Evolutionary conservation across 2,797 vertebrate species (phyloP).

Genomic region (Morus bassanus): DNA sequence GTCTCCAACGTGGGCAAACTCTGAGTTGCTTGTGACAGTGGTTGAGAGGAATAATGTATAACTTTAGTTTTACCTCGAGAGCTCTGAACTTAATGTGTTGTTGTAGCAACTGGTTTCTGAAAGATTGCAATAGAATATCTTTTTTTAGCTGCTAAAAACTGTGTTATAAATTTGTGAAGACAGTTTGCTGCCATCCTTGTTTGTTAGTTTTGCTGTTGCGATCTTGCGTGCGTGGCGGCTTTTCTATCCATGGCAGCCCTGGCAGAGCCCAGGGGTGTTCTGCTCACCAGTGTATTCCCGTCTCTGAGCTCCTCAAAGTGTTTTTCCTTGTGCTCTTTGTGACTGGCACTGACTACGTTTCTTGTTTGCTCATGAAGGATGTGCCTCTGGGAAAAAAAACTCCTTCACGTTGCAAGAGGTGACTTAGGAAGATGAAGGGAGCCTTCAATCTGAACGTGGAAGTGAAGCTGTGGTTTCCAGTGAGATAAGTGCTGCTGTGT

Average conservation of each 20-base stretch:
- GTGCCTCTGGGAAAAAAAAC: not conserved
- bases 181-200: not conserved
- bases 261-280: not conserved
- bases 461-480: not conserved
- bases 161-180: not conserved
- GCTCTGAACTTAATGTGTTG: not conserved
- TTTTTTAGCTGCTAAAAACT: not conserved
- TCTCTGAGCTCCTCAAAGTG: not conserved
- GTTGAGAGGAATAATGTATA: not conserved
- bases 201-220: not conserved
- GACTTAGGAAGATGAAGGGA: not conserved
- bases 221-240: accelerated
- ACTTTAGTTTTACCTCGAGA: not conserved
- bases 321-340: not conserved
- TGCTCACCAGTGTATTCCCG: not conserved
- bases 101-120: not conserved
- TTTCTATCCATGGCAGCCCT: not conserved
- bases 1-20: not conserved
- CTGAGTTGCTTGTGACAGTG: not conserved
- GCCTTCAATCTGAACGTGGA: not conserved
- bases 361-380: not conserved
- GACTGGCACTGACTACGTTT: not conserved
- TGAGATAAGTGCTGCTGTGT: not conserved
- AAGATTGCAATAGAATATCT: not conserved
- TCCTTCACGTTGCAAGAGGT: not conserved